These are phyloP conservation scores for Papilio demoleus DNA, from an alignment of 2,888 invertebrate species.

Conservation along the genomic window DNA sequence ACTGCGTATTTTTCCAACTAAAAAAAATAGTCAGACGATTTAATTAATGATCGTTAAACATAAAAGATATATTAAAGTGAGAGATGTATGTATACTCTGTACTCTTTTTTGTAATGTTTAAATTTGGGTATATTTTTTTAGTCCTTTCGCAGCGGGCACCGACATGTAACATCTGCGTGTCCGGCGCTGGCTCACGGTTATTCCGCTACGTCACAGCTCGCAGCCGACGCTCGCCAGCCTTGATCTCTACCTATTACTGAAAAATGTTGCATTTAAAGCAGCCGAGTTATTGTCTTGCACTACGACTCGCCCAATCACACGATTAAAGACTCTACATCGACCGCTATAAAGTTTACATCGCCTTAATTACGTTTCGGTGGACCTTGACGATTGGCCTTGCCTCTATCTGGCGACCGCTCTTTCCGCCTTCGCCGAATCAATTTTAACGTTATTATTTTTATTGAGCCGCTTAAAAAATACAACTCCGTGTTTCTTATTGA, in stretches of 20 bases:
- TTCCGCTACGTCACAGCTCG: constrained; percentile 47
- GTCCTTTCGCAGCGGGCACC: constrained; percentile 12
- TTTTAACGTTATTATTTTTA: constrained; percentile 75
- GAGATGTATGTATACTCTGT: not conserved
- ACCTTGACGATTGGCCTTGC: constrained; percentile 79
- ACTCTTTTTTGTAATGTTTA: not conserved
- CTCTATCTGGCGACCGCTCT: constrained; percentile 79
- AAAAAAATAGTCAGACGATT: not conserved
- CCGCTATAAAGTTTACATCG: constrained; percentile 50
- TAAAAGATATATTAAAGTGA: not conserved
- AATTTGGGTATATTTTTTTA: not conserved
- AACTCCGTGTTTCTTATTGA: constrained; percentile 20
- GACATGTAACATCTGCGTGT: constrained; percentile 34
- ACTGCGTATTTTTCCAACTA: not conserved
- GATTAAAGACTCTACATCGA: constrained; percentile 55
- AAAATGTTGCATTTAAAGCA: constrained; percentile 79
- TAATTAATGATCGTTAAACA: not conserved
- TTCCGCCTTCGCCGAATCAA: constrained; percentile 82
- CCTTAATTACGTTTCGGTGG: constrained; percentile 54
- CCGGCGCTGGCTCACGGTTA: constrained; percentile 37
- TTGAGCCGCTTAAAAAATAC: constrained; percentile 48
- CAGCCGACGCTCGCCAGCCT: constrained; percentile 65
- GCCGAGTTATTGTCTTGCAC: constrained; percentile 75
- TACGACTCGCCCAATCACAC: constrained; percentile 45
- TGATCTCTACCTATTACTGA: constrained; percentile 81